Evolutionary conservation across 2,888 invertebrate genomes (phyloP).

Genomic region (Eurois occulta): DNA sequence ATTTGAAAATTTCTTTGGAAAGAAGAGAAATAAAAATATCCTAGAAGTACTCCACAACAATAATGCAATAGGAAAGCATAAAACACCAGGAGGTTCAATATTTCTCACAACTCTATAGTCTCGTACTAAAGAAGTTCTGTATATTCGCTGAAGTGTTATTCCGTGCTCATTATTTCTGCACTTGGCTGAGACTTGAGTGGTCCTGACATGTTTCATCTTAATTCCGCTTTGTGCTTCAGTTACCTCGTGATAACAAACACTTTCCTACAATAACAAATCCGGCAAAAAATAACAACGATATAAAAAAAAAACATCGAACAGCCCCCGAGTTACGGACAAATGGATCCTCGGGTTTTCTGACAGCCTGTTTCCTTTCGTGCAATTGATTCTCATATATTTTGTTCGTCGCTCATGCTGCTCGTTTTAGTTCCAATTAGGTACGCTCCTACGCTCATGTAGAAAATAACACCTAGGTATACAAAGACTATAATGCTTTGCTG

Average conservation of each 20-base stretch:
- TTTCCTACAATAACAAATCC: slow-evolving; percentile 31
- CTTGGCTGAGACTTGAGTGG: slow-evolving; percentile 43
- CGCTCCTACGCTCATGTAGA: neutral
- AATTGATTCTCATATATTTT: neutral
- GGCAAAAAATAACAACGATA: slow-evolving; percentile 19
- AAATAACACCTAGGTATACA: neutral
- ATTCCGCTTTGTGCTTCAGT: slow-evolving; percentile 39
- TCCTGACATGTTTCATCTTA: slow-evolving; percentile 48
- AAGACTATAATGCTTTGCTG: neutral
- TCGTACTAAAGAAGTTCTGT: slow-evolving; percentile 11
- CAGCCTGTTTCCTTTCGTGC: neutral
- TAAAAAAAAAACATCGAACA: slow-evolving; percentile 11
- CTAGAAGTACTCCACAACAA: neutral
- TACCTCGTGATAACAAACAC: slow-evolving; percentile 29
- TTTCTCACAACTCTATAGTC: neutral
- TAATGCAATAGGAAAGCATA: slow-evolving; percentile 23
- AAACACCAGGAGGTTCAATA: slow-evolving; percentile 11
- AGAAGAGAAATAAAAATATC: neutral
- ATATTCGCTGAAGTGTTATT: slow-evolving; percentile 26
- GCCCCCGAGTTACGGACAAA: neutral
- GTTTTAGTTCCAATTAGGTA: neutral
- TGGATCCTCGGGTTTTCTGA: neutral
- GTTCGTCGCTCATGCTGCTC: neutral
- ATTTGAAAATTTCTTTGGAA: too few species aligned
- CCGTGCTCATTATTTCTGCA: slow-evolving; percentile 49